Conservation (phyloP, 2,113 vertebrate genomes). For the Pica pica region DNA sequence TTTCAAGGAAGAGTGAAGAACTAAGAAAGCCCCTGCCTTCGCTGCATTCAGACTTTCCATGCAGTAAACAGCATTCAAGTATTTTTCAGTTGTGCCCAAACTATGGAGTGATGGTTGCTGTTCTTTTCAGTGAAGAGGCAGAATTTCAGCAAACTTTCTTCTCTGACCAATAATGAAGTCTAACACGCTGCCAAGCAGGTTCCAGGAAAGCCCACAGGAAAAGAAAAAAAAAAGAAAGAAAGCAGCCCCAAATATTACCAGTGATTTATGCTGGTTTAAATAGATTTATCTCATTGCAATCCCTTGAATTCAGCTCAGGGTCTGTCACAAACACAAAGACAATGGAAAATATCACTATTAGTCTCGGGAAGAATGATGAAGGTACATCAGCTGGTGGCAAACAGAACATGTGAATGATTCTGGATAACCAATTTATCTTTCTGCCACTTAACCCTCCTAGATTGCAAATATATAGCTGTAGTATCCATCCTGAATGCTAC, state of each 20-base stretch:
- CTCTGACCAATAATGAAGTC: background rate
- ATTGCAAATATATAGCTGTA: background rate
- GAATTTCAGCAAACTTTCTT: background rate
- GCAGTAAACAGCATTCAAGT: background rate
- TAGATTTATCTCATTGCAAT: background rate
- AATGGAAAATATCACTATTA: background rate
- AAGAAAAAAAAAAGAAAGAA: background rate
- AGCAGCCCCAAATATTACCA: background rate
- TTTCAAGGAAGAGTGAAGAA: background rate
- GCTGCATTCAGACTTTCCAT: background rate
- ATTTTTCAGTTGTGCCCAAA: background rate
- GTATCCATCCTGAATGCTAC: background rate
- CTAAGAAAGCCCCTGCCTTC: background rate
- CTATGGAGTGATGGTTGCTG: background rate
- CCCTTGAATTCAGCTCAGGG: background rate
- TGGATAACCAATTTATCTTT: background rate
- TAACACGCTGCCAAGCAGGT: background rate
- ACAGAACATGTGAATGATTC: background rate
- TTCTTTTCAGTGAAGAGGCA: background rate
- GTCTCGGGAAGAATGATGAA: conserved; percentile 7
- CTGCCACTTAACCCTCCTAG: background rate
- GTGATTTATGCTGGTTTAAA: background rate
- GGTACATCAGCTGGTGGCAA: background rate
- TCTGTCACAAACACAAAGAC: background rate
- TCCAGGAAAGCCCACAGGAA: background rate